Base-by-base conservation (phyloP, 2,113 vertebrate genomes). In the Neomonachus schauinslandi region DNA sequence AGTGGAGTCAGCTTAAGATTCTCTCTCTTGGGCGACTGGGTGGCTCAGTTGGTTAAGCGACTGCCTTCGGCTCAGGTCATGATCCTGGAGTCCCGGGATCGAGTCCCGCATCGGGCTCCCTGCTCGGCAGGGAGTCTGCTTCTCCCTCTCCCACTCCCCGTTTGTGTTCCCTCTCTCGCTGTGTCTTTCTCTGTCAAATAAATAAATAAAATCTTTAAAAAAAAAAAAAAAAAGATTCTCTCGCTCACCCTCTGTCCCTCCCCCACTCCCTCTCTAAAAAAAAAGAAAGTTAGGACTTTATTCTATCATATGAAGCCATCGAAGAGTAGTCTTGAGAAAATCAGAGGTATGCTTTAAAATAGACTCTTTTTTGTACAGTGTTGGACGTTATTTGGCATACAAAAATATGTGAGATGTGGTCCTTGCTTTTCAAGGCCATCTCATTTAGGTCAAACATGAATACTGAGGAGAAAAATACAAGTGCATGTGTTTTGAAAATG, bases 401-500 rank as follows among this genome's bases (percentile, higher is more conserved):
- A 90, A 94, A 97, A 65, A 91, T 65, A 93, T 33, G 15, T 49
- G 79, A 94, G 33, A 84, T 33, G 6, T 84, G 31, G 28, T 51
- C 24, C 26, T 74, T 87, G 42, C 24, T 90, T 84, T 67, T 82
- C 77, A 97, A 82, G 12, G 53, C 1, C 46, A 83, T 79, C n/a
- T 80, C 46, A 97, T 57, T 95, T 87, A 90, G 19, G 55, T 57
- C 49, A 83, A 53, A 83, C 22, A 42, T 24, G 55, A 92, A 81
- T 83, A 86, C 5, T 77, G 18, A 39, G 36, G 93, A 80, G 9
- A 93, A 77, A 94, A 96, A 80, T 61, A 53, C 9, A 79, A 89
- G 59, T 39, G 7, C 39, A 83, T 49, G 16, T 74, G 26, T 91
- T 93, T 46, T 91, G n/a, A 89, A 94, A 92, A 96, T 53, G 15